Percentiles rank a stretch among this genome's conserved stretches.
phyloP scores from a whole-genome alignment of 2,888 invertebrate species.

The Podotricha telesiphe region DNA sequence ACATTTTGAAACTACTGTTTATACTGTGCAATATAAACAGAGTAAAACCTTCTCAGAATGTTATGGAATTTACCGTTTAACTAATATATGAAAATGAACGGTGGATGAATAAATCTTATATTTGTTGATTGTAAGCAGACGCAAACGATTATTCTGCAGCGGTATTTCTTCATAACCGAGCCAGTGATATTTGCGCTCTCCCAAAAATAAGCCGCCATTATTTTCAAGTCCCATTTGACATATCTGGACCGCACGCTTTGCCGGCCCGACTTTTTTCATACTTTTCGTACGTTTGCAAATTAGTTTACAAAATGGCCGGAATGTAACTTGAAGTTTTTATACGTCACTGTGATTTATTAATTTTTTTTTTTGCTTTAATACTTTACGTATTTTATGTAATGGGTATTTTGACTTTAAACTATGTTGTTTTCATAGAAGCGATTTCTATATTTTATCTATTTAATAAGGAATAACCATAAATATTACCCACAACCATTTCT shows the following conservation, averaged over 20 bases:
- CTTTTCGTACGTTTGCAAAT: constrained; percentile 47
- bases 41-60: not conserved
- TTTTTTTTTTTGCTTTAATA: not conserved
- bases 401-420: too few relatives aligned
- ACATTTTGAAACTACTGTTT: not conserved
- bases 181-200: constrained; percentile 61
- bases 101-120: constrained; percentile 38
- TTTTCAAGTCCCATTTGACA: constrained; percentile 71
- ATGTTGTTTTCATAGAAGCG: too few relatives aligned
- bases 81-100: constrained; percentile 31
- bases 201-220: constrained; percentile 77
- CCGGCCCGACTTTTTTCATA: constrained; percentile 53
- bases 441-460: too few relatives aligned
- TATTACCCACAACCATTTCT: too few relatives aligned
- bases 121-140: constrained; percentile 52
- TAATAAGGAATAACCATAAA: too few relatives aligned
- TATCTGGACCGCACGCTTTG: constrained; percentile 71
- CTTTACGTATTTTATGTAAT: too few relatives aligned
- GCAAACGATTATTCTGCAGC: constrained; percentile 52
- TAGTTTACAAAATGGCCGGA: constrained; percentile 21
- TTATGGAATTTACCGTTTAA: constrained; percentile 26
- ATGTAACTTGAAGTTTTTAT: not conserved
- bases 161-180: constrained; percentile 63
- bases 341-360: not conserved
- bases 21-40: not conserved